A percentile compares a stretch with the other conserved stretches of the same genome.
Evolutionary conservation across 2,113 vertebrate genomes (phyloP).

Genomic region (Silurus meridionalis): DNA sequence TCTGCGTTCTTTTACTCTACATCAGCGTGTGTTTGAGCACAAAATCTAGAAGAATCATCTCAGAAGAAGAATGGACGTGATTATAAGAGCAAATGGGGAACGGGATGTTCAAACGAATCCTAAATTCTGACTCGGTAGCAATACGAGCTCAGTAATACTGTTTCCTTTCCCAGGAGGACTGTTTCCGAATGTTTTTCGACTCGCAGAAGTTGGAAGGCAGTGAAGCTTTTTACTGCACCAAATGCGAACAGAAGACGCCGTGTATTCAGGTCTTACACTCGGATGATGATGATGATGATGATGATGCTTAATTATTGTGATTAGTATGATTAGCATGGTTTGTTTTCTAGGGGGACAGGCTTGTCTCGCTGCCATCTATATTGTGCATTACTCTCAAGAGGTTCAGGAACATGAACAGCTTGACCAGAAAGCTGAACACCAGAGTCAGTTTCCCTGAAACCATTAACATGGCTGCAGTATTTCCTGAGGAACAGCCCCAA

Average conservation of each 20-base stretch:
- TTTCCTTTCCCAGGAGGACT: background rate
- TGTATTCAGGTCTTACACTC: background rate
- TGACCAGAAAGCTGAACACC: background rate
- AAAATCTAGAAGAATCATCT: no score
- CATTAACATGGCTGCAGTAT: slow-evolving; percentile 1
- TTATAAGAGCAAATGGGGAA: no score
- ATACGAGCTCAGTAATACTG: background rate
- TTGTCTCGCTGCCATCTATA: background rate
- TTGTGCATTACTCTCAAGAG: background rate
- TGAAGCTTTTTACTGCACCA: slow-evolving; percentile 20
- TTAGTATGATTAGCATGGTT: background rate
- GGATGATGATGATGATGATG: background rate
- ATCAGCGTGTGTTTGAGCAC: no score
- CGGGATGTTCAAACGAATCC: no score
- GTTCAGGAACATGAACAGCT: background rate
- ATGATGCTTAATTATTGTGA: background rate
- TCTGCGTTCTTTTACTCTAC: no score
- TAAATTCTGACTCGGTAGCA: background rate
- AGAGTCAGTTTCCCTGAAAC: slow-evolving; percentile 29
- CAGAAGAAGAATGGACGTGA: no score
- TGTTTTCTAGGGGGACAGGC: background rate
- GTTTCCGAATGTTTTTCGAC: background rate
- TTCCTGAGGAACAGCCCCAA: background rate
- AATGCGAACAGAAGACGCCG: background rate
- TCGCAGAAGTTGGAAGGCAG: background rate